These are phyloP conservation scores for Premnoplex brunnescens DNA, from an alignment of 2,797 vertebrate genomes.

Conservation along the genomic window DNA sequence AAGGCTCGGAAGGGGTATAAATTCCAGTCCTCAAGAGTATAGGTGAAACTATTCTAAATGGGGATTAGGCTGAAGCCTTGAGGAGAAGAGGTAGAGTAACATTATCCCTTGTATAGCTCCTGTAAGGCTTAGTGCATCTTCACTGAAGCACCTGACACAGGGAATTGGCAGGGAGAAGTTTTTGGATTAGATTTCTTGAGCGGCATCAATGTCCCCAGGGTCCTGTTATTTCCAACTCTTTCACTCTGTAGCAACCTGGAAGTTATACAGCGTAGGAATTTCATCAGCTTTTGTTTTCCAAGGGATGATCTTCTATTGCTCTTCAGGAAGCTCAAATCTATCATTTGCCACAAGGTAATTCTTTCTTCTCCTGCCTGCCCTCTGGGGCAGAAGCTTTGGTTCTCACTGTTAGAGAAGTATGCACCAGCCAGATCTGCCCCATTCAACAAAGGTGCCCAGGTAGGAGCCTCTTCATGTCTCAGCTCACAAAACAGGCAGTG, in stretches of 20 bases:
- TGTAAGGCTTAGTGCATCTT: background rate
- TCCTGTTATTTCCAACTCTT: constrained; percentile 28
- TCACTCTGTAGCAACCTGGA: background rate
- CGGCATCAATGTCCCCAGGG: background rate
- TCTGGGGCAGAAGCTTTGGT: background rate
- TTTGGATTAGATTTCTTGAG: background rate
- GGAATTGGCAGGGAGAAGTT: background rate
- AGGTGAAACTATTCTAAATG: background rate
- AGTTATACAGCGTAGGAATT: background rate
- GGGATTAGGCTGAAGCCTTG: background rate
- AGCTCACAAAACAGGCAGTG: background rate
- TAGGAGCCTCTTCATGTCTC: background rate
- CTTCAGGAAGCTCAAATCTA: background rate
- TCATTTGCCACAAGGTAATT: constrained; percentile 5
- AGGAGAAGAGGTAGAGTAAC: background rate
- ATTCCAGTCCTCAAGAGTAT: background rate
- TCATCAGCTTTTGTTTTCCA: background rate
- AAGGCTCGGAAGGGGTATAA: background rate
- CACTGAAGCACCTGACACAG: background rate
- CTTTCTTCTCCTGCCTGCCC: background rate
- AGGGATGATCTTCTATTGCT: background rate
- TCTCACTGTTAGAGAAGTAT: background rate
- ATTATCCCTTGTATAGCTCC: background rate
- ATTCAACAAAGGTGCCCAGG: background rate
- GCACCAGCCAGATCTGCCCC: background rate